phyloP scores from a whole-genome alignment of 2,113 vertebrate genomes.

The Gymnogyps californianus region DNA sequence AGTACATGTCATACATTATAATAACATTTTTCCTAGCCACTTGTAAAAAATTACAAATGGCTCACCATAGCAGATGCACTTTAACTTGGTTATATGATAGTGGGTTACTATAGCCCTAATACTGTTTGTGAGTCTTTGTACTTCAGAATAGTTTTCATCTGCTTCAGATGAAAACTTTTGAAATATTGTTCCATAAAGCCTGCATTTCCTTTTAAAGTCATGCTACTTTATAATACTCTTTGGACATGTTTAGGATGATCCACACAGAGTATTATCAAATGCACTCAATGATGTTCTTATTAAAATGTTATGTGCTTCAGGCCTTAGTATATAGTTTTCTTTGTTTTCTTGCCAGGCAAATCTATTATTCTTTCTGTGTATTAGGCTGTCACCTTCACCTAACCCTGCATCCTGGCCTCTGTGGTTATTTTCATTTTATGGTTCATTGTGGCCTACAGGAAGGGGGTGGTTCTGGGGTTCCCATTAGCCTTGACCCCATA shows the following conservation, averaged over 20 bases:
- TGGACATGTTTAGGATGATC: constrained; percentile 21
- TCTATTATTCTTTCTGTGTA: not conserved
- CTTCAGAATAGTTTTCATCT: not conserved
- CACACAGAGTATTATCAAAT: constrained; percentile 13
- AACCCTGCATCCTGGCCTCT: not conserved
- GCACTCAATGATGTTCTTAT: constrained; percentile 11
- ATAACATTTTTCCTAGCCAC: not conserved
- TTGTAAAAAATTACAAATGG: not conserved
- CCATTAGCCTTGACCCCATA: constrained; percentile 44
- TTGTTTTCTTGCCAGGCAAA: constrained; percentile 25
- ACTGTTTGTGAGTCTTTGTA: not conserved
- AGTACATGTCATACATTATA: not conserved
- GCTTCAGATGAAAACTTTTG: constrained; percentile 10
- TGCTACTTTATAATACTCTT: constrained; percentile 1
- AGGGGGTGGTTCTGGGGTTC: not conserved
- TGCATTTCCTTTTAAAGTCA: constrained; percentile 47
- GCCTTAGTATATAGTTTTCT: not conserved
- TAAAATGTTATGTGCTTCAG: constrained; percentile 14
- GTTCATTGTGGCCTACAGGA: not conserved
- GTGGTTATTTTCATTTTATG: not conserved
- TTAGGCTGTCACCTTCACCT: not conserved
- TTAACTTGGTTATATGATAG: not conserved
- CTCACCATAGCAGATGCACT: not conserved
- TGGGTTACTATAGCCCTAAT: not conserved
- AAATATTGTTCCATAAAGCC: constrained; percentile 20